Conservation (phyloP, 2,113 vertebrate species). For the Bostrychus sinensis region DNA sequence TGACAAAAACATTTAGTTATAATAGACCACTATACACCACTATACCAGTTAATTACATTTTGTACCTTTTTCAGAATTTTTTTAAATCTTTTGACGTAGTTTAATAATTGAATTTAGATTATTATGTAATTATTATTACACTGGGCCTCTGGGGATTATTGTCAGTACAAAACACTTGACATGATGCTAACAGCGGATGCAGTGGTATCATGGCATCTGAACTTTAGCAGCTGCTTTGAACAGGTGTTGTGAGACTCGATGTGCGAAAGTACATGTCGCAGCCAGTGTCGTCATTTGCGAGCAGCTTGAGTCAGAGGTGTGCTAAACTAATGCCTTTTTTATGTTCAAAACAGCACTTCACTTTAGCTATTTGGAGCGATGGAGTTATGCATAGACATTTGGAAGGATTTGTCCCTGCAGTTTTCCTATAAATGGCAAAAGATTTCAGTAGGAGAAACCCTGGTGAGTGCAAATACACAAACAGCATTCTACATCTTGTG, state of each 20-base stretch:
- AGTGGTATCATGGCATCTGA: neutral
- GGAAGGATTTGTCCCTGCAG: conserved; percentile 28
- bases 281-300: conserved; percentile 2
- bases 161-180: neutral
- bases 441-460: conserved; percentile 26
- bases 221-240: conserved; percentile 12
- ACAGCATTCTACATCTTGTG: neutral
- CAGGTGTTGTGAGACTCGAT: neutral
- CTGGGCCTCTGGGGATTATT: no score
- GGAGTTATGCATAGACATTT: conserved; percentile 13
- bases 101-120: no score
- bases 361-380: conserved; percentile 19
- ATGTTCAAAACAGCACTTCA: conserved; percentile 15
- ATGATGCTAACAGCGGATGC: neutral
- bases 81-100: no score
- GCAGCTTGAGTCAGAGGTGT: conserved; percentile 28
- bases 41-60: no score
- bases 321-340: conserved; percentile 7
- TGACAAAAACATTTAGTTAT: no score
- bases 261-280: neutral
- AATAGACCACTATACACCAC: no score
- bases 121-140: no score
- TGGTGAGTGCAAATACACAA: conserved; percentile 1
- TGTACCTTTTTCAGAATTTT: no score
- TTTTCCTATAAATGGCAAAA: conserved; percentile 23